Evolutionary conservation across 2,797 vertebrate genomes (phyloP), one percentile per base, ranked within the genome.

Genomic region (Heterohyrax brucei): DNA sequence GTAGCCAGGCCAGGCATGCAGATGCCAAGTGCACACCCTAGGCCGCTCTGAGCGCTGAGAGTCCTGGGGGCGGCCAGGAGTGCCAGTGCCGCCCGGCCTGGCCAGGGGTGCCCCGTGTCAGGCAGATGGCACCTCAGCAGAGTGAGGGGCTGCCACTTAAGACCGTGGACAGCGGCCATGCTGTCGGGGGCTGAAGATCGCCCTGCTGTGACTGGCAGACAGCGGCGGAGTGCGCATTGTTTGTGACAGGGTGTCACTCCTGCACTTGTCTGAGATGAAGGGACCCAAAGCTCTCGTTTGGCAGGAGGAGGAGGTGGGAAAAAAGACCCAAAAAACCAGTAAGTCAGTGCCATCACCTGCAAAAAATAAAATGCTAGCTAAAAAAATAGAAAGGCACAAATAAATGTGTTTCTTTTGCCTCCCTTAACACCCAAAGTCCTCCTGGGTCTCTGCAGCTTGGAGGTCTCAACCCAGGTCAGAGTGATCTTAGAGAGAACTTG

Each of bases 121-220:
- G 98, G 98, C 98, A 98, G 98, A 98, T 98, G 97, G 98, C 97
- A 98, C 97, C 98, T 98, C 91, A 76, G 96, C 96, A 93, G 98
- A 99, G 98, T 98, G 98, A 99, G 98, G 99, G 99, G 98, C 99
- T 99, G 99, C 99, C 99, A 99, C 99, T 99, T 99, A 98, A 99
- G 99, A 98, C 98, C 98, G 98, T 98, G 99, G 99, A 99, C 98
- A 98, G 97, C 72, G 96, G 83, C 72, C 85, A 96, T 98, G 98
- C 97, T 94, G 92, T 98, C 98, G 98, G 97, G 97, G 97, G 96
- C 98, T 96, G 93, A 98, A 97, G 97, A 97, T 98, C 98, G 98
- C 97, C 98, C 97, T 97, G 97, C 98, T 98, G 93, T 98, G 99
- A 99, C 99, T 99, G 99, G 99, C 99, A 99, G 99, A 99, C 98